Percentiles rank a stretch among this genome's conserved stretches.
Evolutionary conservation across 2,888 invertebrate species (phyloP).

Genomic region (Parapristionchus giblindavisi): DNA sequence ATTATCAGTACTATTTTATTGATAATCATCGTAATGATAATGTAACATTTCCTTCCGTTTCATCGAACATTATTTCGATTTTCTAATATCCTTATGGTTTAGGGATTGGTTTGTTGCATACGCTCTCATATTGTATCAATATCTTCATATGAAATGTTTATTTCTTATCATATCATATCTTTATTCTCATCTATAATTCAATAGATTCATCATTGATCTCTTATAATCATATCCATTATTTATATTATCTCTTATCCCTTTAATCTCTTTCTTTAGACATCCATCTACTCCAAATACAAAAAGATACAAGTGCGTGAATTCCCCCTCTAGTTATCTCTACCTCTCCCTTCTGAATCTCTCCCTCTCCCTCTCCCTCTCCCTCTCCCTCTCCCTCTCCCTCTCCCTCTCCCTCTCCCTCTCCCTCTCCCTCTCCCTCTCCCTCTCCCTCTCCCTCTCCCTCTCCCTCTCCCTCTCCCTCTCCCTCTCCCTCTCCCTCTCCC

Average conservation of each 20-base stretch:
- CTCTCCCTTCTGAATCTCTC: neutral
- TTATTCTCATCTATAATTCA: no score
- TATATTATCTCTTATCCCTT: neutral
- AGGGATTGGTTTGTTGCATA: no score
- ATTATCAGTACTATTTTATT: no score
- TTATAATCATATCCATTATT: no score
- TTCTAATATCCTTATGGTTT: no score
- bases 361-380: neutral
- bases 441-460: neutral
- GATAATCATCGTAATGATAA: no score
- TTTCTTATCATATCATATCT: no score
- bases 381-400: slow-evolving; percentile 2
- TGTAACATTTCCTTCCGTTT: no score
- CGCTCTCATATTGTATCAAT: no score
- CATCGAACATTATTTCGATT: no score
- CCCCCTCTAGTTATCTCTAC: neutral
- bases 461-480: slow-evolving; percentile 25
- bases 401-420: neutral
- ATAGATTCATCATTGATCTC: no score
- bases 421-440: neutral
- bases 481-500: slow-evolving; percentile 2
- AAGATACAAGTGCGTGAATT: neutral
- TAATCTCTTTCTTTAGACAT: neutral
- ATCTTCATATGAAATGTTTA: no score
- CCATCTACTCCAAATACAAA: neutral